phyloP scores from a whole-genome alignment of 2,113 vertebrate genomes.

The Gobiocypris rarus region DNA sequence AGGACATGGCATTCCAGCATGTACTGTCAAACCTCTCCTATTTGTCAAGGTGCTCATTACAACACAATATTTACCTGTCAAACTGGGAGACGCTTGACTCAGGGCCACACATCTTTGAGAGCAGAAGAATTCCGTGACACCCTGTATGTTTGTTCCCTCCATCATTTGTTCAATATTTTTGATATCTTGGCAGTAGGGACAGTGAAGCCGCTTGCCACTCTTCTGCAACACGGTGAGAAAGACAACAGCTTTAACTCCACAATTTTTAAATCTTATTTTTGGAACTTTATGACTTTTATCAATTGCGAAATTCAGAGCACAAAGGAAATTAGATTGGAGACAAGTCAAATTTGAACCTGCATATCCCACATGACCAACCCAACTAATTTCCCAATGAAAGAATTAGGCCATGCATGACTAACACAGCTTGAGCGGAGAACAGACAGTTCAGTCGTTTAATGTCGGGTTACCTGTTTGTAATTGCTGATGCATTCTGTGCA shows the following conservation, averaged over 20 bases:
- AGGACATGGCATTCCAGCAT: too few species aligned
- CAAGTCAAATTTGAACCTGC: not conserved
- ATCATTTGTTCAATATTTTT: conserved; percentile 84
- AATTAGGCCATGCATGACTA: not conserved
- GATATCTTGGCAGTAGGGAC: conserved; percentile 82
- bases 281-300: not conserved
- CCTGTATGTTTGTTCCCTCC: conserved; percentile 79
- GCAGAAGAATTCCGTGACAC: conserved; percentile 85
- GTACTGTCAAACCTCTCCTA: too few species aligned
- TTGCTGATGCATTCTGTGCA: conserved; percentile 84
- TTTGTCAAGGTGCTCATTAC: not conserved
- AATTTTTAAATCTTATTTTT: not conserved
- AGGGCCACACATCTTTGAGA: conserved; percentile 85
- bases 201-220: conserved; percentile 84
- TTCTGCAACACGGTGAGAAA: conserved; percentile 72
- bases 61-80: conserved; percentile 65
- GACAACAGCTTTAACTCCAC: not conserved
- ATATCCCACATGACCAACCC: not conserved
- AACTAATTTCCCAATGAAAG: not conserved
- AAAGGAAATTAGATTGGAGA: not conserved
- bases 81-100: conserved; percentile 78
- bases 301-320: not conserved
- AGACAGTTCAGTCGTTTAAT: not conserved
- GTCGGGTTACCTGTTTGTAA: conserved; percentile 85
- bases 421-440: not conserved